Percentiles rank a stretch among this genome's conserved stretches.
These are phyloP conservation scores for Phalangium opilio DNA, from an alignment of 2,888 invertebrate species.

Conservation along the genomic window DNA sequence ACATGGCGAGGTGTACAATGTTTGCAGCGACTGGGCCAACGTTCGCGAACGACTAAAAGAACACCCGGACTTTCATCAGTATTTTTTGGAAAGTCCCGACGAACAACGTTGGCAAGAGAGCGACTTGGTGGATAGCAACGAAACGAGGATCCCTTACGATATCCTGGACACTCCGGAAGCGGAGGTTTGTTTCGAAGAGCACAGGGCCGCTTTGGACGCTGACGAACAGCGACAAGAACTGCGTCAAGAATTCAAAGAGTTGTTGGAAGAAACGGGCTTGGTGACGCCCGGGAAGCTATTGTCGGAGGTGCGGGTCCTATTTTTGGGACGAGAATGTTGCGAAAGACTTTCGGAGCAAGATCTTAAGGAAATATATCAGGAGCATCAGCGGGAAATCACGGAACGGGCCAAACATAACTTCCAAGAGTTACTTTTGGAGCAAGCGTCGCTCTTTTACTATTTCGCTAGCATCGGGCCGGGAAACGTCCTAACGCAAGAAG, in stretches of 20 bases:
- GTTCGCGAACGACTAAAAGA: constrained; percentile 69
- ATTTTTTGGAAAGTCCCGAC: constrained; percentile 72
- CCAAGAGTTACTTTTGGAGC: constrained; percentile 78
- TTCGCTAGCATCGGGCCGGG: constrained; percentile 74
- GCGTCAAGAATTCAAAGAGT: constrained; percentile 83
- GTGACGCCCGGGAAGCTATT: constrained; percentile 89
- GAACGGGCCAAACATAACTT: constrained; percentile 79
- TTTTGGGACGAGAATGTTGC: constrained; percentile 88
- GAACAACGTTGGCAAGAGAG: constrained; percentile 62
- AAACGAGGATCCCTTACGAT: constrained; percentile 75
- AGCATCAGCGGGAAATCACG: constrained; percentile 78
- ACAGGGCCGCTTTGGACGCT: constrained; percentile 75
- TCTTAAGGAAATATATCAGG: constrained; percentile 80
- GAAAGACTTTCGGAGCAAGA: constrained; percentile 79
- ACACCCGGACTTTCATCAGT: constrained; percentile 83
- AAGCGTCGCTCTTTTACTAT: constrained; percentile 82
- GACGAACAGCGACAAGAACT: constrained; percentile 82
- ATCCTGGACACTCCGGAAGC: constrained; percentile 80
- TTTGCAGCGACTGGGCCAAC: constrained; percentile 64
- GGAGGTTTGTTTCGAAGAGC: constrained; percentile 78
- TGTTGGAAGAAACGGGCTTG: constrained; percentile 83
- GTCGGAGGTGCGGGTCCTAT: constrained; percentile 63
- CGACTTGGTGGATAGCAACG: constrained; percentile 45
- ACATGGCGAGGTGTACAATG: too few relatives aligned
- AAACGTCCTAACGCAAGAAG: constrained; percentile 81